Base-by-base conservation (phyloP, 64 coral and sea anemone species). In the Porites lutea region DNA sequence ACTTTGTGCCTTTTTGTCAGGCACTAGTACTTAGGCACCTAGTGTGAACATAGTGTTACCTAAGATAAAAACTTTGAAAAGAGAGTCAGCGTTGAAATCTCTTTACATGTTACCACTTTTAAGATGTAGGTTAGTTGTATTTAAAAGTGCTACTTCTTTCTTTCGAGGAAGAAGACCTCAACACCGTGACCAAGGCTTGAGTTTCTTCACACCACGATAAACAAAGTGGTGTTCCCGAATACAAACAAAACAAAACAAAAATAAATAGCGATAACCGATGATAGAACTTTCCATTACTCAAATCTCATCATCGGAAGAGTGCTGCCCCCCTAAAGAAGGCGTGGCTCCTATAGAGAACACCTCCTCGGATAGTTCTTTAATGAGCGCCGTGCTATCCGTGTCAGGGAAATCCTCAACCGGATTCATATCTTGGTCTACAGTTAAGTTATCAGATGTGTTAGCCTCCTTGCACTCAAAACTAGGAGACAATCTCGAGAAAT, bases 331-430 rank as follows among this genome's bases (percentile, higher is more conserved):
- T 58, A 91, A 47, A 75, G 81, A 84, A 11, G 62, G 81, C 9
- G 81, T 84, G 81, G 81, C 70, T 61, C 92, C 93, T 55, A 95
- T 98, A 8, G 96, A 98, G 59, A 98, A 98, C 8, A 98, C 96
- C 59, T 98, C 96, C 46, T 88, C 96, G 14, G 93, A 98, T 53
- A 98, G 89, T 95, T 98, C 96, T 74, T 98, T 98, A 55, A 98
- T 98, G 15, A 98, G 89, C 0, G 96, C 96, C 9, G 88, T 94
- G 71, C 96, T 98, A 48, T 98, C 96, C 53, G 96, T 98, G 61
- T 98, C 96, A 46, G 96, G 93, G 43, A 98, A 98, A 65, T 98
- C 96, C 61, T 87, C 88, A 2, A 98, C 92, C 21, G 96, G 77
- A 57, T 98, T 98, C 49, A 98, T 75, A 72, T 94, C 92, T 16